phyloP scores from a whole-genome alignment of 2,113 vertebrate species.

The Trichomycterus rosablanca region DNA sequence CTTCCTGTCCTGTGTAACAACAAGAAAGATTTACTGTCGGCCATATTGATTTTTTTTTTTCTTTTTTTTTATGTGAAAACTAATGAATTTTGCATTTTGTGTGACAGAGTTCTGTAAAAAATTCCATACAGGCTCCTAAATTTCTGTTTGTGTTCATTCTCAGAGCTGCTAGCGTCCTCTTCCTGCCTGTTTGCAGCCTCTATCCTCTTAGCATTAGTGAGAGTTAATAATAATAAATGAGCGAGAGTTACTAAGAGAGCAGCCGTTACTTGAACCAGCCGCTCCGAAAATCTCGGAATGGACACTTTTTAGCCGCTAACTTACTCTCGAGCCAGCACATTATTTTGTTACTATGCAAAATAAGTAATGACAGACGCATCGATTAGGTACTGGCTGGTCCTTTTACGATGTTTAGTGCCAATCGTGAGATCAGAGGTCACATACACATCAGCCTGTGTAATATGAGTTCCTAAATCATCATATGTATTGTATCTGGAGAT shows the following conservation, averaged over 20 bases:
- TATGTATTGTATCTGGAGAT: too few relatives aligned
- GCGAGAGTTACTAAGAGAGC: constrained; percentile 15
- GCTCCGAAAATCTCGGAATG: constrained; percentile 45
- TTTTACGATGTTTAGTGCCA: constrained; percentile 31
- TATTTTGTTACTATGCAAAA: constrained; percentile 75
- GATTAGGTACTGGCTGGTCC: constrained; percentile 12
- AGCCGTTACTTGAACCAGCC: constrained; percentile 32
- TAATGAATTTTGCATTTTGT: too few relatives aligned
- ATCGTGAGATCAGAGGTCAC: constrained; percentile 3
- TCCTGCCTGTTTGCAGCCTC: constrained; percentile 27
- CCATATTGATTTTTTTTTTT: constrained; percentile 52
- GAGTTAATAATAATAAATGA: constrained; percentile 13
- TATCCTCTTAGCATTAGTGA: neutral
- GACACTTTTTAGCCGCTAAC: constrained; percentile 42
- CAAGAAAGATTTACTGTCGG: constrained; percentile 56
- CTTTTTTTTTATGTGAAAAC: constrained; percentile 51
- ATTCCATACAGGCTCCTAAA: neutral
- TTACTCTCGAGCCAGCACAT: constrained; percentile 42
- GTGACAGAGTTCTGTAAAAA: constrained; percentile 33
- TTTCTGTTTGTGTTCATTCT: constrained; percentile 21
- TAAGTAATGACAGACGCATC: constrained; percentile 51
- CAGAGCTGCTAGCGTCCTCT: constrained; percentile 43
- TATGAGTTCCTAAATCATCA: too few relatives aligned
- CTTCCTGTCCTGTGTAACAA: constrained; percentile 67
- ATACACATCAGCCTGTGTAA: too few relatives aligned